Evolutionary conservation across 2,113 vertebrate species (phyloP).

Genomic region (Cranoglanis bouderius): DNA sequence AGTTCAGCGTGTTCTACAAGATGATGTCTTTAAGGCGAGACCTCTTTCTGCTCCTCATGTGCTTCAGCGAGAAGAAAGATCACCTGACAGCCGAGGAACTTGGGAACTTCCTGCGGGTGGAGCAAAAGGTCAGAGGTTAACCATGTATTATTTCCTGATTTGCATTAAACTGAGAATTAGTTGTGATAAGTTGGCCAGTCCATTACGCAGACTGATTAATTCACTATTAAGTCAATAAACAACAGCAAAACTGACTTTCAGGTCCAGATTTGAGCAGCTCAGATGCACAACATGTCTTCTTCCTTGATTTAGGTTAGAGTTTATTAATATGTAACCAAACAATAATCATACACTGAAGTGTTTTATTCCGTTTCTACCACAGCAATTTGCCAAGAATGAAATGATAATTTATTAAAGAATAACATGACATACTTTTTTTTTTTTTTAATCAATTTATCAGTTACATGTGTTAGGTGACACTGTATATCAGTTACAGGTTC

Average conservation of each 20-base stretch:
- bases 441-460: background rate
- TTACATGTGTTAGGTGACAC: background rate
- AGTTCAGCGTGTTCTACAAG: constrained; percentile 96
- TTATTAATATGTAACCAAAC: too few relatives aligned
- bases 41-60: constrained; percentile 89
- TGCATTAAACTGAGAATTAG: background rate
- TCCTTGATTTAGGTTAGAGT: background rate
- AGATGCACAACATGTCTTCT: background rate
- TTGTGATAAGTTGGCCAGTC: background rate
- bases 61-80: constrained; percentile 94
- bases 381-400: background rate
- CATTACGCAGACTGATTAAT: background rate
- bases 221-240: background rate
- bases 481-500: background rate
- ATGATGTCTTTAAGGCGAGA: constrained; percentile 97
- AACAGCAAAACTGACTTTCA: background rate
- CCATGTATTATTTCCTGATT: background rate
- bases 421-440: too few relatives aligned
- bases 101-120: constrained; percentile 84
- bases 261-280: background rate
- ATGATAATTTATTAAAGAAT: background rate
- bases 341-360: background rate
- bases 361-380: background rate
- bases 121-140: constrained; percentile 84
- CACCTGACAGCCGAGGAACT: constrained; percentile 88